These are phyloP conservation scores for Xylocampa areola DNA, from an alignment of 2,888 invertebrate genomes.

Conservation along the genomic window DNA sequence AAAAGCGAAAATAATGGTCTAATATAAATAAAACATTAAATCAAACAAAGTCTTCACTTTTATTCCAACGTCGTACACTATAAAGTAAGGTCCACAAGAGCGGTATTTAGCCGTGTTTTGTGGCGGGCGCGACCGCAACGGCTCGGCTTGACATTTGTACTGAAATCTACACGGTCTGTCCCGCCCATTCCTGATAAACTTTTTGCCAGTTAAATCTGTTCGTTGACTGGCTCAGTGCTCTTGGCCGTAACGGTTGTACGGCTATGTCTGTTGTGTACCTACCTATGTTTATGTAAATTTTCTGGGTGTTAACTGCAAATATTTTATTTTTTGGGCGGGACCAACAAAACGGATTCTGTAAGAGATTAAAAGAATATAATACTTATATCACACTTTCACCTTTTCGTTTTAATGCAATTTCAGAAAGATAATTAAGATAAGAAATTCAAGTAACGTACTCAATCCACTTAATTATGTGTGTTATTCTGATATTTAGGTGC, in stretches of 20 bases:
- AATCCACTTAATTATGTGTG: no score
- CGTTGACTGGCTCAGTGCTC: constrained; percentile 58
- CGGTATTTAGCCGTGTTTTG: constrained; percentile 61
- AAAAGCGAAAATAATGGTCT: constrained; percentile 2
- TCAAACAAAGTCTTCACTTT: constrained; percentile 38
- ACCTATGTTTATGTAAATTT: constrained; percentile 52
- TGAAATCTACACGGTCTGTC: constrained; percentile 59
- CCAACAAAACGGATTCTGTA: not conserved
- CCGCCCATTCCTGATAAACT: constrained; percentile 73
- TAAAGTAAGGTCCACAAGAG: constrained; percentile 59
- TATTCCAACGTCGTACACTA: constrained; percentile 46
- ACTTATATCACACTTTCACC: no score
- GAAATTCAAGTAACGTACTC: no score
- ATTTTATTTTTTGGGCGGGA: constrained; percentile 8
- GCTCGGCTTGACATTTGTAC: constrained; percentile 62
- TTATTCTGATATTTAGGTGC: no score
- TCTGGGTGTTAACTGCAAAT: constrained; percentile 28
- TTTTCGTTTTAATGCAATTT: no score
- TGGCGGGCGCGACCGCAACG: constrained; percentile 61
- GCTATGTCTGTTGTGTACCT: constrained; percentile 36
- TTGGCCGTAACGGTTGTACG: constrained; percentile 56
- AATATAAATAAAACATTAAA: constrained; percentile 21
- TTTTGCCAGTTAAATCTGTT: constrained; percentile 66
- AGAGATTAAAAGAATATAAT: no score
- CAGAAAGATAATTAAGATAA: no score